Conservation (phyloP, 2,888 invertebrate genomes). For the Herminia tarsipennalis region DNA sequence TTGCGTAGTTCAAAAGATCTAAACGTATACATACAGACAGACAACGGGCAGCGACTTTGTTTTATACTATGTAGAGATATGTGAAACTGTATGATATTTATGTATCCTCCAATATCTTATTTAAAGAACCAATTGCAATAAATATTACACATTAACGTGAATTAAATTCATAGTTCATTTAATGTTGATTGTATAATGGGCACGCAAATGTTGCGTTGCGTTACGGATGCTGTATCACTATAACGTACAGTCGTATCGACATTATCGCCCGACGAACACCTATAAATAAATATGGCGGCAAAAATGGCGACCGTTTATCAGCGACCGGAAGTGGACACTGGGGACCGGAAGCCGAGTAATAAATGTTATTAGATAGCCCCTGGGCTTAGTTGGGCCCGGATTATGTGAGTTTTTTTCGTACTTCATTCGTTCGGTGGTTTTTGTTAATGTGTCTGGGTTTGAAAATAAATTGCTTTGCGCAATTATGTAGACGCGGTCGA, state of each 20-base stretch:
- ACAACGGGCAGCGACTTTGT: too few species aligned
- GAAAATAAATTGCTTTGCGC: conserved; percentile 76
- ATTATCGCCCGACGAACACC: conserved; percentile 77
- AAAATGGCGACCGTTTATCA: conserved; percentile 86
- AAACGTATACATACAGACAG: too few species aligned
- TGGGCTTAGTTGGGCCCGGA: conserved; percentile 79
- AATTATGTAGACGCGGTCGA: conserved; percentile 61
- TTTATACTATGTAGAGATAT: too few species aligned
- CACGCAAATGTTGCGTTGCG: conserved; percentile 37
- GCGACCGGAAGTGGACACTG: conserved; percentile 82
- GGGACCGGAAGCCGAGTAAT: conserved; percentile 81
- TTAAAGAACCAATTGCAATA: conserved; percentile 3
- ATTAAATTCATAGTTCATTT: conserved; percentile 37
- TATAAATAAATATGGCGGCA: conserved; percentile 86
- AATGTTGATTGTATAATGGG: conserved; percentile 30
- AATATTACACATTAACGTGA: conserved; percentile 9
- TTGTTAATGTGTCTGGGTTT: conserved; percentile 83
- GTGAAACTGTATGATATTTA: too few species aligned
- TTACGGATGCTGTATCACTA: conserved; percentile 47
- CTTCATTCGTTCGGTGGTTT: conserved; percentile 73
- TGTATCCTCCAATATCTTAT: too few species aligned
- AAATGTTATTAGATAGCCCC: conserved; percentile 86
- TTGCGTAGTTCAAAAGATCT: too few species aligned
- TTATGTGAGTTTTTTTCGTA: conserved; percentile 71
- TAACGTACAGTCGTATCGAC: conserved; percentile 72